These are phyloP conservation scores for Mionectes macconnelli DNA, from an alignment of 2,113 vertebrate species.

Conservation along the genomic window DNA sequence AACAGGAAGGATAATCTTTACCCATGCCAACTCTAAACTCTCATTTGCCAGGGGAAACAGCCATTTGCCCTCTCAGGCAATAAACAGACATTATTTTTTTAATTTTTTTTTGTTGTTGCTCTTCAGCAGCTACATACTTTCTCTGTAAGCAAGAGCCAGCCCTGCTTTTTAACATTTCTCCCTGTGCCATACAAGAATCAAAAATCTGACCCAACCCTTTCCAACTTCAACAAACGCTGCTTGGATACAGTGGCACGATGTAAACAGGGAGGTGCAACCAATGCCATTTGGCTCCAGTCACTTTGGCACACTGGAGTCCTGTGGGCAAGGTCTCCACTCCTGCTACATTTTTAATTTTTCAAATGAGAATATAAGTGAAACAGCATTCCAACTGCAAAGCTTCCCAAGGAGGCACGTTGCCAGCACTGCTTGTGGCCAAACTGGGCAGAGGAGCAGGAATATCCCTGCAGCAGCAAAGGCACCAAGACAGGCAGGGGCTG, in stretches of 20 bases:
- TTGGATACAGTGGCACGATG: background rate
- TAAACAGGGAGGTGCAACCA: background rate
- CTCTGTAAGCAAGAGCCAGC: background rate
- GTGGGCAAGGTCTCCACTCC: background rate
- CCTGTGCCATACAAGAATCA: background rate
- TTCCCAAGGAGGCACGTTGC: background rate
- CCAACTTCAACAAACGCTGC: background rate
- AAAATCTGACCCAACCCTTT: background rate
- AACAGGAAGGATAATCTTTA: background rate
- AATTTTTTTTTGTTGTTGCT: background rate
- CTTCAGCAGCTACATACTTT: background rate
- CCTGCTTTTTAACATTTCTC: background rate
- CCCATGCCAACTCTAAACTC: background rate
- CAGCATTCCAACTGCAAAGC: background rate
- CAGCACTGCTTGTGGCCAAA: background rate
- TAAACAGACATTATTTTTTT: background rate
- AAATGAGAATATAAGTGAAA: background rate
- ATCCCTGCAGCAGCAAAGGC: background rate
- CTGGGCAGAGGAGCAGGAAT: background rate
- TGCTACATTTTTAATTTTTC: background rate
- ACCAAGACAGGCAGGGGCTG: background rate
- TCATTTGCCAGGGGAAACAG: background rate
- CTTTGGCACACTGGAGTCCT: background rate
- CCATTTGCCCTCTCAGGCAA: background rate
- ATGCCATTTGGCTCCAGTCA: background rate